Conservation (phyloP, 2,113 vertebrate genomes). For the Callospermophilus lateralis region DNA sequence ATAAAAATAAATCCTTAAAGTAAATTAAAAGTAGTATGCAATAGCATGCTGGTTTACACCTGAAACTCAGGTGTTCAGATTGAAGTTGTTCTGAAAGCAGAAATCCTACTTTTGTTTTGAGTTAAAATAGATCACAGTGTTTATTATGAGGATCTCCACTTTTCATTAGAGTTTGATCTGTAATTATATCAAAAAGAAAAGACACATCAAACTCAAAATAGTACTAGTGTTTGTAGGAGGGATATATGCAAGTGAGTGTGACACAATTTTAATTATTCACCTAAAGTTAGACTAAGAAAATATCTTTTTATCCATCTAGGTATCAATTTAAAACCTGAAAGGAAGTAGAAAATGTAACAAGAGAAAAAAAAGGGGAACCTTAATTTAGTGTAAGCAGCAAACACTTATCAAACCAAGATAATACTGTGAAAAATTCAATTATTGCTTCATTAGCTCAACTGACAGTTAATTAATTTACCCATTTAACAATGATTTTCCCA, state of each 20-base stretch:
- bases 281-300: not conserved
- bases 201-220: slow-evolving; percentile 14
- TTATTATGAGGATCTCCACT: not conserved
- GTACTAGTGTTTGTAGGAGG: not conserved
- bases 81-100: not conserved
- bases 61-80: not conserved
- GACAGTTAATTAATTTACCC: not conserved
- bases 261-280: not conserved
- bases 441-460: not conserved
- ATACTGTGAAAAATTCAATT: not conserved
- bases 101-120: slow-evolving; percentile 35
- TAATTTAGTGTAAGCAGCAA: slow-evolving; percentile 42
- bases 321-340: slow-evolving; percentile 5
- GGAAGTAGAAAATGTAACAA: not conserved
- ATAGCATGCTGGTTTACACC: not conserved
- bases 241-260: not conserved
- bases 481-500: not conserved
- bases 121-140: not conserved
- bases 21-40: not conserved
- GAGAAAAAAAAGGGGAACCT: not conserved
- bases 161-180: slow-evolving; percentile 26
- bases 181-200: slow-evolving; percentile 2
- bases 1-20: not conserved
- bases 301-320: not conserved
- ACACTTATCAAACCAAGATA: not conserved